These are phyloP conservation scores for Myxocyprinus asiaticus DNA, from an alignment of 2,113 vertebrate genomes.

Conservation along the genomic window DNA sequence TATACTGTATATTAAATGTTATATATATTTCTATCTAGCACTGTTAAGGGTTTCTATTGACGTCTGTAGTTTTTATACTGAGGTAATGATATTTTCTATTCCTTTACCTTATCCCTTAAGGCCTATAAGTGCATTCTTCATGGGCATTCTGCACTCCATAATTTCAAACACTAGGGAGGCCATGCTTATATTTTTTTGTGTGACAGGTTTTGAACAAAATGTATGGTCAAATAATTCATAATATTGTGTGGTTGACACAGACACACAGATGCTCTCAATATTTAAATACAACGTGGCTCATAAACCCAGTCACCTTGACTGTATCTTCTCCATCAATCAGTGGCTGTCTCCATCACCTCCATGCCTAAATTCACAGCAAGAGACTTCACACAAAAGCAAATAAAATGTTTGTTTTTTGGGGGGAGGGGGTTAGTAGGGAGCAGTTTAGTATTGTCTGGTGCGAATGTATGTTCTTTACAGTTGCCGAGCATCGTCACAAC, in stretches of 20 bases:
- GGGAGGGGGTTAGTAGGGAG: no score
- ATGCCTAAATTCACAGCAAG: constrained; percentile 59
- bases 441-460: no score
- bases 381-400: constrained; percentile 63
- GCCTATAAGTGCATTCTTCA: no score
- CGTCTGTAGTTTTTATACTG: no score
- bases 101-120: no score
- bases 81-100: no score
- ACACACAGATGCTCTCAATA: constrained; percentile 67
- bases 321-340: constrained; percentile 74
- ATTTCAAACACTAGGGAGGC: constrained; percentile 62
- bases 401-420: no score
- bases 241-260: constrained; percentile 70
- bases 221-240: constrained; percentile 79
- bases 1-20: no score
- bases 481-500: no score
- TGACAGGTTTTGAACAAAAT: constrained; percentile 76
- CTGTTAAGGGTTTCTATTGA: no score
- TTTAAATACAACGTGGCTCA: constrained; percentile 77
- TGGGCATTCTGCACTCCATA: constrained; percentile 1
- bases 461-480: no score
- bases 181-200: constrained; percentile 59
- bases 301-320: constrained; percentile 60
- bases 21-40: no score
- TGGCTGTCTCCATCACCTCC: constrained; percentile 58